These are phyloP conservation scores for Sebastiscus albofasciatus DNA, from an alignment of 2,797 vertebrate species.

Conservation along the genomic window DNA sequence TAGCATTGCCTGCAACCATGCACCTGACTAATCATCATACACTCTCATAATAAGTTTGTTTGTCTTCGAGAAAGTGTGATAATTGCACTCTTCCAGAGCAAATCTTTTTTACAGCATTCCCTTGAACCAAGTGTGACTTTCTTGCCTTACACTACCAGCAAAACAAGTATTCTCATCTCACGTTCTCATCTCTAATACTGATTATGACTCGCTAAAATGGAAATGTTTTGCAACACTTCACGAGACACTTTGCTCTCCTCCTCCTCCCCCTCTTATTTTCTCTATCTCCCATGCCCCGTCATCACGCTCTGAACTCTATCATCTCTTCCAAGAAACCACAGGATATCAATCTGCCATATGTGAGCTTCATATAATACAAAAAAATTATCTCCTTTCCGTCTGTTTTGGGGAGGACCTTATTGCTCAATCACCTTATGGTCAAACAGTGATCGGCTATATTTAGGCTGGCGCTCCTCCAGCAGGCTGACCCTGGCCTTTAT, in stretches of 20 bases:
- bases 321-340: slow-evolving; percentile 62
- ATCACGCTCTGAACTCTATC: slow-evolving; percentile 27
- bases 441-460: slow-evolving; percentile 46
- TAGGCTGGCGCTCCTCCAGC: slow-evolving; percentile 17
- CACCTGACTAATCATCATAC: not conserved
- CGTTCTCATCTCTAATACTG: no score
- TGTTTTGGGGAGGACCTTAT: slow-evolving; percentile 37
- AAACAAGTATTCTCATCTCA: not conserved
- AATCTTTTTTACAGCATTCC: not conserved
- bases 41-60: not conserved
- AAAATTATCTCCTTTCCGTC: slow-evolving; percentile 26
- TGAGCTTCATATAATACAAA: not conserved
- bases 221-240: slow-evolving; percentile 9
- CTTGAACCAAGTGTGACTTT: not conserved
- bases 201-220: not conserved
- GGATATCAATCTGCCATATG: slow-evolving; percentile 64
- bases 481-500: slow-evolving; percentile 6
- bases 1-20: not conserved
- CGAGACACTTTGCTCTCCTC: not conserved
- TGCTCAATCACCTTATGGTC: slow-evolving; percentile 40
- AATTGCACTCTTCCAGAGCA: not conserved
- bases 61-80: not conserved
- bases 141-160: not conserved
- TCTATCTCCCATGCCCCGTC: slow-evolving; percentile 12
- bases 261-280: not conserved